Conservation (phyloP, 2,113 vertebrate species). For the Planiliza haematocheilus region DNA sequence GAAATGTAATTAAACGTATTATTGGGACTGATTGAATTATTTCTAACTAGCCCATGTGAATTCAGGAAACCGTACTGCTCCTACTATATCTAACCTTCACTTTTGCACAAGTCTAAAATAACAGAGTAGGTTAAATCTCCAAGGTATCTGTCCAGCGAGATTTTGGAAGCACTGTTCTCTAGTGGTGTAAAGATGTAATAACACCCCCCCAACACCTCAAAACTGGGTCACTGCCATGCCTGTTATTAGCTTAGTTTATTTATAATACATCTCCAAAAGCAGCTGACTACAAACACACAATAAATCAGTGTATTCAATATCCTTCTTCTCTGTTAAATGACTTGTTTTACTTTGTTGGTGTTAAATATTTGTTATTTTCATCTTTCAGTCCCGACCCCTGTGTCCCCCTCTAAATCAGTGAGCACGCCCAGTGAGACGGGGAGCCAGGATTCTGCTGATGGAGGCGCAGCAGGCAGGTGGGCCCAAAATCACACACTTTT, state of each 20-base stretch:
- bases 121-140: constrained; percentile 2
- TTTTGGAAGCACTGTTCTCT: constrained; percentile 53
- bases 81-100: background rate
- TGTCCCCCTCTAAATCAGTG: constrained; percentile 98
- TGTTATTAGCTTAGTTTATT: constrained; percentile 41
- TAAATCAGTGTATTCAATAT: constrained; percentile 80
- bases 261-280: constrained; percentile 11
- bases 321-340: constrained; percentile 58
- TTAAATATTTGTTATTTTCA: constrained; percentile 81
- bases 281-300: constrained; percentile 6
- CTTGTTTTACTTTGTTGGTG: constrained; percentile 78
- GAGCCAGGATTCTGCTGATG: constrained; percentile 96
- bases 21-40: background rate
- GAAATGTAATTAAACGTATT: background rate
- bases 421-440: constrained; percentile 98
- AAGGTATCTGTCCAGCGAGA: background rate
- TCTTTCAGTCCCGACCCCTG: constrained; percentile 96
- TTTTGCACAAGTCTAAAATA: background rate
- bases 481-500: constrained; percentile 28
- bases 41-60: background rate
- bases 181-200: constrained; percentile 62
- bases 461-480: constrained; percentile 92
- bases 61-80: background rate
- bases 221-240: constrained; percentile 34
- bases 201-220: constrained; percentile 38